Base-by-base conservation (phyloP, 1,140 invertebrate species). In the Drosophila oshimai region DNA sequence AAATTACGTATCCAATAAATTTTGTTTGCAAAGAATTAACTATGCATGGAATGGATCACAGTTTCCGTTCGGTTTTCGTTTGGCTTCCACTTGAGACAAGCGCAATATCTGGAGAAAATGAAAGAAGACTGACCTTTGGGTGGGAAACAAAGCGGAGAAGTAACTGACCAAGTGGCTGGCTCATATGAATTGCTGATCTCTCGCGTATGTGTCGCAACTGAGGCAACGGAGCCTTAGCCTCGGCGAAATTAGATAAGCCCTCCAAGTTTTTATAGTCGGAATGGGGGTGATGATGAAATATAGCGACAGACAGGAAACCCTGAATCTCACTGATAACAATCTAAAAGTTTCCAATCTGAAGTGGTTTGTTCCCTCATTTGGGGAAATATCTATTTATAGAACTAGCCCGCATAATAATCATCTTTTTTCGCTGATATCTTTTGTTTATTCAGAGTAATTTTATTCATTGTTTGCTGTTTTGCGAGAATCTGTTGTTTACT, bases 121-220 rank as follows among this genome's bases (percentile, higher is more conserved):
- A 15, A 64, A 49, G 13, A 15, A 12, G 36, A 28, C 13, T 65
- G 60, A 65, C 57, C 61, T 65, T 50, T 65, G 44, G 4, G 7
- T 22, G 13, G 2, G 6, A 36, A 47, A 15, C 31, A 36, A 26
- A 18, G 17, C 31, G 4, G 7, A 34, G 42, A 22, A 20, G 7
- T 28, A 15, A 17, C 12, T 12, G 13, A n/a, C n/a, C 0, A 10
- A 6, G 2, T n/a, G 4, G 13, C 22, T 28, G 3, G 3, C 67
- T 34, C 29, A 71, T 70, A 69, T 50, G 36, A 71, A 70, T 72
- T 50, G 54, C 33, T 51, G 45, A 72, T 72, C 54, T 26, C 17
- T 22, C 10, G n/a, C 15, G 53, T 37, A 71, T 45, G 54, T 72
- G 67, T 72, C 54, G 54, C 68, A 71, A 72, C 15, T n/a, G 36